Conservation (phyloP, 2,797 vertebrate species). For the Cirrhinus molitorella region DNA sequence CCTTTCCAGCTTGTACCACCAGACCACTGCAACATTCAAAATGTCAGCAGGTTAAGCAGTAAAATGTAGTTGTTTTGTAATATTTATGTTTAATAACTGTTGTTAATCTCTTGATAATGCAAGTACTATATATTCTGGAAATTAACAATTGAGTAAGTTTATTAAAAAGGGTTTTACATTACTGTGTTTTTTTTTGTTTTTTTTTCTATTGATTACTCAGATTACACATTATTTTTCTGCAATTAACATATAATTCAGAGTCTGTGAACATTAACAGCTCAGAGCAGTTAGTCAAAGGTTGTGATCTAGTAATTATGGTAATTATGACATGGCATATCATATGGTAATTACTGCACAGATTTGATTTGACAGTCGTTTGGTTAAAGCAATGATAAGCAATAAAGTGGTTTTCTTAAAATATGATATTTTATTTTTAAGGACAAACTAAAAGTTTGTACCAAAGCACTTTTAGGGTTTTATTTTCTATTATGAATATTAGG, state of each 20-base stretch:
- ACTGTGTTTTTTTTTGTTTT: neutral
- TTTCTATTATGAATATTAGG: neutral
- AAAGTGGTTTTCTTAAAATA: neutral
- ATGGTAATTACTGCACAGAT: neutral
- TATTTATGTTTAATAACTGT: neutral
- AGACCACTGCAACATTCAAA: neutral
- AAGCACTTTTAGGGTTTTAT: neutral
- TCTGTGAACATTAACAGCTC: neutral
- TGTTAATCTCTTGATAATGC: neutral
- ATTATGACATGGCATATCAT: neutral
- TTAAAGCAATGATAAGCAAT: neutral
- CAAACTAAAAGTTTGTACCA: neutral
- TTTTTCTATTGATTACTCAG: neutral
- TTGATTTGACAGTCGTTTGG: neutral
- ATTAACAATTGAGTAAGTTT: neutral
- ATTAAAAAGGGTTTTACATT: neutral
- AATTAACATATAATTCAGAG: neutral
- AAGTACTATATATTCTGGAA: neutral
- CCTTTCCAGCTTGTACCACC: no score
- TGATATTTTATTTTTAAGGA: neutral
- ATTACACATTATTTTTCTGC: neutral
- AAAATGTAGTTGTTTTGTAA: neutral
- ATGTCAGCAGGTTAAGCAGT: neutral
- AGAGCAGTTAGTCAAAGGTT: neutral
- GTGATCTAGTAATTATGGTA: neutral